Percentiles rank a stretch among this genome's conserved stretches.
Conservation (phyloP, 2,888 invertebrate species). For the Monoplex corrugatus region DNA sequence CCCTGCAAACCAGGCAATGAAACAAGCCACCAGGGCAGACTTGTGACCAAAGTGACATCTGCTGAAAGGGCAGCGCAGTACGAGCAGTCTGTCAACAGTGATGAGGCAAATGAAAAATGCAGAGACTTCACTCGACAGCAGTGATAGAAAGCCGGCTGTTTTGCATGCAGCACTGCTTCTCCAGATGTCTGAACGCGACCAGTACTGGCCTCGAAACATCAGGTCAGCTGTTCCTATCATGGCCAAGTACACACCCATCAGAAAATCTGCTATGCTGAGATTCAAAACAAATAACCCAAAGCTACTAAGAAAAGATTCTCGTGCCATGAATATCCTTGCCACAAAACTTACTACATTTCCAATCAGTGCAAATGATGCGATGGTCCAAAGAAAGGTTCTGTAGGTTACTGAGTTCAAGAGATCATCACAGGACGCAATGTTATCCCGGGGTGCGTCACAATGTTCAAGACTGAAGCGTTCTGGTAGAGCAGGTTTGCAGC, state of each 20-base stretch:
- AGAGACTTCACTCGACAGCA: constrained; percentile 47
- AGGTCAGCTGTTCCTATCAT: constrained; percentile 51
- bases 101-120: constrained; percentile 51
- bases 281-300: constrained; percentile 49
- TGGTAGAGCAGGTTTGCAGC: constrained; percentile 46
- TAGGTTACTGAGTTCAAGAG: constrained; percentile 36
- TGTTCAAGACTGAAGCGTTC: constrained; percentile 19
- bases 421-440: constrained; percentile 51
- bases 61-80: constrained; percentile 50
- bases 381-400: constrained; percentile 38
- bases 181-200: constrained; percentile 29
- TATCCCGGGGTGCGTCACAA: constrained; percentile 44
- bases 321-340: constrained; percentile 39
- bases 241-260: constrained; percentile 54
- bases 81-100: constrained; percentile 51
- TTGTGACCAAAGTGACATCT: constrained; percentile 44
- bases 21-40: constrained; percentile 45
- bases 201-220: constrained; percentile 47
- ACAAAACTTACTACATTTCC: constrained; percentile 48
- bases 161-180: constrained; percentile 43
- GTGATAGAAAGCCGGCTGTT: constrained; percentile 49
- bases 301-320: constrained; percentile 20
- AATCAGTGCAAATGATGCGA: constrained; percentile 37
- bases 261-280: constrained; percentile 49
- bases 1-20: constrained; percentile 41